A percentile compares a stretch with the other conserved stretches of the same genome.
Conservation (phyloP, 1,140 invertebrate genomes). For the Homalodisca vitripennis region DNA sequence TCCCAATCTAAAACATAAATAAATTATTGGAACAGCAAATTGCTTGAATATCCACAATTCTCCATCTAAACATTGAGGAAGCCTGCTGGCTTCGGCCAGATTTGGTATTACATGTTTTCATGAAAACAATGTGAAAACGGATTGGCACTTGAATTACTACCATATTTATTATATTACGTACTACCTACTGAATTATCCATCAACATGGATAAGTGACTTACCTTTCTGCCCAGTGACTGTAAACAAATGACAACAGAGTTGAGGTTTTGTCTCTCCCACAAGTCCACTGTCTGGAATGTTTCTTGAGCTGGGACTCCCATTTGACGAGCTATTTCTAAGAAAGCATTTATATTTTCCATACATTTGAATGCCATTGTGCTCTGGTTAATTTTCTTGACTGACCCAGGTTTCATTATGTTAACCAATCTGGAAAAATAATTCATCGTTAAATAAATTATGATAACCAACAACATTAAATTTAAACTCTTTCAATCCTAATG, state of each 20-base stretch:
- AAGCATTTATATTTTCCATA: slow-evolving; percentile 98
- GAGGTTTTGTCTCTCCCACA: slow-evolving; percentile 94
- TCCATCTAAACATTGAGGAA: too few species aligned
- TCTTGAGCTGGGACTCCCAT: slow-evolving; percentile 93
- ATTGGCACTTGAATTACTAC: slow-evolving; percentile 1
- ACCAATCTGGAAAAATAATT: too few species aligned
- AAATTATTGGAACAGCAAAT: too few species aligned
- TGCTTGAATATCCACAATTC: too few species aligned
- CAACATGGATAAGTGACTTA: slow-evolving; percentile 52
- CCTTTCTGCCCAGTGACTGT: slow-evolving; percentile 93
- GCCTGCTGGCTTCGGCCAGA: too few species aligned
- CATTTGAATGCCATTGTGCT: slow-evolving; percentile 93
- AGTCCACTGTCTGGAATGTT: slow-evolving; percentile 94
- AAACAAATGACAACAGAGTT: slow-evolving; percentile 94
- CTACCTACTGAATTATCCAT: too few species aligned
- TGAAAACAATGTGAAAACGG: background rate
- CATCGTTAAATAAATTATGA: too few species aligned
- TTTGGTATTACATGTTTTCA: background rate
- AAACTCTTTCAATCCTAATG: too few species aligned
- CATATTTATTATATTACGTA: too few species aligned
- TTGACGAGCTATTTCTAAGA: slow-evolving; percentile 80
- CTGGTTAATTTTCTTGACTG: slow-evolving; percentile 85
- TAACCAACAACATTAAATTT: too few species aligned
- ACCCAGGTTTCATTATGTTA: slow-evolving; percentile 73
- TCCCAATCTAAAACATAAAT: too few species aligned